Percentiles rank a stretch among this genome's conserved stretches.
phyloP scores from a whole-genome alignment of 2,888 invertebrate genomes.

The Lepas anatifera region DNA sequence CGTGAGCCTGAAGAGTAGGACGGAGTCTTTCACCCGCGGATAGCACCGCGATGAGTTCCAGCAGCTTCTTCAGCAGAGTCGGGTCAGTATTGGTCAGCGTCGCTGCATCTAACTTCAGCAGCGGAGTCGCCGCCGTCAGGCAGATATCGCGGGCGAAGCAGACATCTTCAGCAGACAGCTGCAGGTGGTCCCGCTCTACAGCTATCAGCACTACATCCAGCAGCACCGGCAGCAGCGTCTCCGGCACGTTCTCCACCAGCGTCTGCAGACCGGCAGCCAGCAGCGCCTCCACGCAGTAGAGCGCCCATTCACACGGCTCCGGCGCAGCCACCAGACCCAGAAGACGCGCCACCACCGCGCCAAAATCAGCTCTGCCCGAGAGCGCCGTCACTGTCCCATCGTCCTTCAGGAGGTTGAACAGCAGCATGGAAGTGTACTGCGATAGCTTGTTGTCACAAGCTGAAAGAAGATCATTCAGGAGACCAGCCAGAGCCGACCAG shows the following conservation, averaged over 20 bases:
- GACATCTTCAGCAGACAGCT: conserved; percentile 36
- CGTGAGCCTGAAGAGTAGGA: not conserved
- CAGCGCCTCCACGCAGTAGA: not conserved
- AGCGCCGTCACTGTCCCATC: not conserved
- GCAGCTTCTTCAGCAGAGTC: conserved; percentile 15
- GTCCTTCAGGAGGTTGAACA: conserved; percentile 24
- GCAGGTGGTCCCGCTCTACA: not conserved
- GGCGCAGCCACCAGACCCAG: not conserved
- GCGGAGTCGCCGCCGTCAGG: conserved; percentile 76
- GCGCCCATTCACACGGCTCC: not conserved
- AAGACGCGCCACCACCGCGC: not conserved
- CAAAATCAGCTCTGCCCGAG: not conserved
- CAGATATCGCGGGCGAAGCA: conserved; percentile 80
- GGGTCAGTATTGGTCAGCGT: conserved; percentile 76
- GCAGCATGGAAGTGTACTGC: conserved; percentile 76
- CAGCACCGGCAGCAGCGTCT: not conserved
- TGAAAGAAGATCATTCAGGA: conserved; percentile 74
- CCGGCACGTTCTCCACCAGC: not conserved
- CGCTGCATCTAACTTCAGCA: conserved; percentile 83
- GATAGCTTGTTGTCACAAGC: conserved; percentile 69
- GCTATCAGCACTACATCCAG: not conserved
- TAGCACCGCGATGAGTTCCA: not conserved
- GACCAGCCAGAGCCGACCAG: conserved; percentile 66
- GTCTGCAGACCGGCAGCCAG: not conserved
- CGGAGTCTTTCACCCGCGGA: not conserved